Percentiles rank a stretch among this genome's conserved stretches.
Evolutionary conservation across 2,888 invertebrate species (phyloP).

Genomic region (Chymomyza procnemis): DNA sequence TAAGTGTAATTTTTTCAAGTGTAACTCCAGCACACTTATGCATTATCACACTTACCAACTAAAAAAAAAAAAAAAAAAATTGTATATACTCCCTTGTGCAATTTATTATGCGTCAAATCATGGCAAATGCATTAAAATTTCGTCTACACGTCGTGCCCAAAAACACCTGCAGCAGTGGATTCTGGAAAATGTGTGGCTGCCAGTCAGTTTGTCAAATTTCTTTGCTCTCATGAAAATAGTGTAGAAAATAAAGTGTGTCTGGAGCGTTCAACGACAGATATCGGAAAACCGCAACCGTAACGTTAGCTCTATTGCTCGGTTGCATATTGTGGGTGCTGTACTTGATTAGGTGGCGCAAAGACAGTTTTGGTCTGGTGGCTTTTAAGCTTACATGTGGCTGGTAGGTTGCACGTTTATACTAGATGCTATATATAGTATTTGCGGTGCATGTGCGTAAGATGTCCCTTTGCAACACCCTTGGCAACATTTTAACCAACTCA

Average conservation of each 20-base stretch:
- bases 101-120: slow-evolving; percentile 66
- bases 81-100: slow-evolving; percentile 30
- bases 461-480: neutral
- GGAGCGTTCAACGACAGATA: slow-evolving; percentile 26
- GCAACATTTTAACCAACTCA: neutral
- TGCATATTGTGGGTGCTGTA: slow-evolving; percentile 43
- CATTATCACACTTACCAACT: neutral
- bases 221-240: slow-evolving; percentile 47
- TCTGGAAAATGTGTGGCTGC: slow-evolving; percentile 20
- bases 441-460: slow-evolving; percentile 43
- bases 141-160: slow-evolving; percentile 61
- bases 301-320: slow-evolving; percentile 20
- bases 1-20: no score
- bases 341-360: slow-evolving; percentile 20
- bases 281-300: slow-evolving; percentile 17
- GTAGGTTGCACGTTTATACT: neutral
- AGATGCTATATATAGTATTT: slow-evolving; percentile 35
- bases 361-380: slow-evolving; percentile 39
- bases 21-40: neutral
- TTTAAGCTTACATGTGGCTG: neutral
- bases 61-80: no score
- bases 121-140: slow-evolving; percentile 63
- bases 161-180: slow-evolving; percentile 48
- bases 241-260: slow-evolving; percentile 37
- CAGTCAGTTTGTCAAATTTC: slow-evolving; percentile 54